phyloP scores from a whole-genome alignment of 2,113 vertebrate species.

The Xyrauchen texanus region DNA sequence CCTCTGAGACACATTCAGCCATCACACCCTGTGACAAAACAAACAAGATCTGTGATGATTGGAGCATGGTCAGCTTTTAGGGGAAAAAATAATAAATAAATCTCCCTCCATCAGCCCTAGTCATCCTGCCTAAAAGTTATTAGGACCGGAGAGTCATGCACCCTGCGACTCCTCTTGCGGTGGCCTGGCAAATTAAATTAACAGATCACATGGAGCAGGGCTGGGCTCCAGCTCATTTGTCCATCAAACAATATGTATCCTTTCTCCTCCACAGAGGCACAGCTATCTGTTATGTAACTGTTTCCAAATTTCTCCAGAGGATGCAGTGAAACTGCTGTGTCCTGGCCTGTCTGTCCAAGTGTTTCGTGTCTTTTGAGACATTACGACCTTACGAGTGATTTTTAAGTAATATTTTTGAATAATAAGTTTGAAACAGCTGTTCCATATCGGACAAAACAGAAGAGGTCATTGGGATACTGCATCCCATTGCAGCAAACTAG shows the following conservation, averaged over 20 bases:
- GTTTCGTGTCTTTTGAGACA: conserved; percentile 29
- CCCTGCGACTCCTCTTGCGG: conserved; percentile 11
- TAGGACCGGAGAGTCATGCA: conserved; percentile 45
- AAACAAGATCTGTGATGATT: conserved; percentile 61
- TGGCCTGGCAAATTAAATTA: conserved; percentile 44
- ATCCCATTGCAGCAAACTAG: no score
- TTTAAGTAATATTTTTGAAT: conserved; percentile 1
- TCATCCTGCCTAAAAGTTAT: conserved; percentile 43
- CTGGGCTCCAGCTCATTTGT: neutral
- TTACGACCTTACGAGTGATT: neutral
- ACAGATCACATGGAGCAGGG: conserved; percentile 25
- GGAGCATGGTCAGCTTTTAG: conserved; percentile 53
- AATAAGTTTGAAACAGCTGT: conserved; percentile 5
- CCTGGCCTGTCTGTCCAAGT: conserved; percentile 6
- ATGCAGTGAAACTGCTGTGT: conserved; percentile 26
- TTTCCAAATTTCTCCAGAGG: conserved; percentile 37
- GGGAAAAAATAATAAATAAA: conserved; percentile 56
- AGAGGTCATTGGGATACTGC: neutral
- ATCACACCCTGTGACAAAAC: conserved; percentile 62
- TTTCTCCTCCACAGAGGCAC: conserved; percentile 14
- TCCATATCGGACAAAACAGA: neutral
- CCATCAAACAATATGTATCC: conserved; percentile 26
- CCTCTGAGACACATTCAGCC: conserved; percentile 47
- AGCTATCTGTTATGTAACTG: conserved; percentile 33
- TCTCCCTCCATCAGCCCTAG: conserved; percentile 31